These are phyloP conservation scores for Callionymus lyra DNA, from an alignment of 2,113 vertebrate genomes.

Conservation along the genomic window DNA sequence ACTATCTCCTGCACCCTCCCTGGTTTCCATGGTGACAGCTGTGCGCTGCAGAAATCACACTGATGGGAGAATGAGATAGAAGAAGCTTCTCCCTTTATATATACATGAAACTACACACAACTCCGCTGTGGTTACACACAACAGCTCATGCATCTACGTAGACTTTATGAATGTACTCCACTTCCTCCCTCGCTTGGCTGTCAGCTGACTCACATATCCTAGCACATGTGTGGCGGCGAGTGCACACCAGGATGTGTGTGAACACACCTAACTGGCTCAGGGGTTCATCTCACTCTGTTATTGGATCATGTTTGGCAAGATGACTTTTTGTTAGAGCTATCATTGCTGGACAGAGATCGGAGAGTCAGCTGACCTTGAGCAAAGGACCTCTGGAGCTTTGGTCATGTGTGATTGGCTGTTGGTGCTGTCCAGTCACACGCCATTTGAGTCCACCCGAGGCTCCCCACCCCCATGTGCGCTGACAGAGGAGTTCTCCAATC, in stretches of 20 bases:
- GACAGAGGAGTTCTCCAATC: conserved; percentile 43
- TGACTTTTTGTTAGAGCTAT: conserved; percentile 44
- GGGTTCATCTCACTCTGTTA: conserved; percentile 30
- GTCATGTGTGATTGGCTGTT: conserved; percentile 52
- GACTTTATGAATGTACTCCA: conserved; percentile 36
- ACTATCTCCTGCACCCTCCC: conserved; percentile 40
- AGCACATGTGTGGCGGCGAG: conserved; percentile 2
- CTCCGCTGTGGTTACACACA: conserved; percentile 1
- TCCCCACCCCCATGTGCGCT: conserved; percentile 17
- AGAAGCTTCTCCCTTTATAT: conserved; percentile 47
- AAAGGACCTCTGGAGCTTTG: conserved; percentile 50
- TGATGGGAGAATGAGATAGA: conserved; percentile 60
- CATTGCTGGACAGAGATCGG: conserved; percentile 15
- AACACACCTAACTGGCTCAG: conserved; percentile 37
- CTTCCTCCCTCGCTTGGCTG: not conserved
- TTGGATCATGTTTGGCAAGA: conserved; percentile 46
- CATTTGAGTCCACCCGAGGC: conserved; percentile 50
- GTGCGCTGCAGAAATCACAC: conserved; percentile 68
- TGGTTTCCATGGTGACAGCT: conserved; percentile 72
- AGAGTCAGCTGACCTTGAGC: conserved; percentile 69
- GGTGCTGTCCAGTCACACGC: conserved; percentile 33
- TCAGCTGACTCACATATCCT: conserved; percentile 12
- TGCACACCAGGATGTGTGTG: not conserved
- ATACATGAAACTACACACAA: conserved; percentile 30
- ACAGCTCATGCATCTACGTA: conserved; percentile 5